Conservation (phyloP, 2,113 vertebrate species). For the Onychostruthus taczanowskii region DNA sequence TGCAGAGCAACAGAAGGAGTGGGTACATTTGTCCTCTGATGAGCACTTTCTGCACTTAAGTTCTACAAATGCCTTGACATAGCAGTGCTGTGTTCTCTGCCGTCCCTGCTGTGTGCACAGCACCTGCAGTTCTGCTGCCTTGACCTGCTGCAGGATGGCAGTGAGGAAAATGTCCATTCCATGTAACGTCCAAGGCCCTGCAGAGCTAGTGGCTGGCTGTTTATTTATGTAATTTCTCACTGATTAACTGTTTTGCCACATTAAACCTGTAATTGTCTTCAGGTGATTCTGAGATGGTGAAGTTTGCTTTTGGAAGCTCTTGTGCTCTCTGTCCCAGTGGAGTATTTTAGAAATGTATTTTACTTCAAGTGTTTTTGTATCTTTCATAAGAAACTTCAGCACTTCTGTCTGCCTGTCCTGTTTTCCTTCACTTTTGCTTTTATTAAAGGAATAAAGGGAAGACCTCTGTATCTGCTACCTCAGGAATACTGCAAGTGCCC, state of each 20-base stretch:
- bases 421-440: background rate
- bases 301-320: background rate
- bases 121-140: background rate
- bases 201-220: background rate
- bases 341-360: background rate
- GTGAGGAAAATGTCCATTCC: accelerated
- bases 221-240: background rate
- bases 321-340: background rate
- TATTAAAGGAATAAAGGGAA: slow-evolving; percentile 1
- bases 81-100: background rate
- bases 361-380: background rate
- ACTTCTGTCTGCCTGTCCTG: background rate
- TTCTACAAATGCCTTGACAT: background rate
- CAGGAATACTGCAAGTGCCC: slow-evolving; percentile 50
- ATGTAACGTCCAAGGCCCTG: background rate
- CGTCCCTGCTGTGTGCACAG: background rate
- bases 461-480: slow-evolving; percentile 58
- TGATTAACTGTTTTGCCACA: background rate
- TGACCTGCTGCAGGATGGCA: background rate
- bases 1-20: slow-evolving; percentile 75
- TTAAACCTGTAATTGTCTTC: background rate
- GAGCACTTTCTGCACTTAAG: slow-evolving; percentile 34
- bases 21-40: slow-evolving; percentile 65
- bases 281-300: background rate
- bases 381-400: background rate